Evolutionary conservation across 2,888 invertebrate species (phyloP).

Genomic region (Lepeophtheirus nordmannii): DNA sequence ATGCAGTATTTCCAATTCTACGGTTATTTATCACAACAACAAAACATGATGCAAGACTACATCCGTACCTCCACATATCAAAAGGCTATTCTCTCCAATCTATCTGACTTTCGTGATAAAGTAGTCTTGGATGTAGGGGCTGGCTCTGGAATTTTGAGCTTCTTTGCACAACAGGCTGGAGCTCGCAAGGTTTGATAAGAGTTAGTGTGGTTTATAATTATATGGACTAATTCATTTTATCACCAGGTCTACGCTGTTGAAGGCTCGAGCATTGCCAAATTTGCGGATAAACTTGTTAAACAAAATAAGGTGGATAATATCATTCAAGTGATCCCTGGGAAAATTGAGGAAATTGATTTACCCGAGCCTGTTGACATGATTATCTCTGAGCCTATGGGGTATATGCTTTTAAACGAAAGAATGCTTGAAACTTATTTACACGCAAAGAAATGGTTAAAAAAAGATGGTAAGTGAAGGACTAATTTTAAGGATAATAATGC

Average conservation of each 20-base stretch:
- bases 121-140: slow-evolving; percentile 94
- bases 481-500: not conserved
- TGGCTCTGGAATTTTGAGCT: slow-evolving; percentile 93
- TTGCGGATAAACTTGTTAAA: slow-evolving; percentile 50
- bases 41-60: slow-evolving; percentile 99
- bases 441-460: slow-evolving; percentile 92
- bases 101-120: slow-evolving; percentile 70
- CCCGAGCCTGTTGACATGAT: slow-evolving; percentile 92
- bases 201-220: too few relatives aligned
- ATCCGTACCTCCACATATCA: slow-evolving; percentile 96
- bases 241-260: slow-evolving; percentile 77
- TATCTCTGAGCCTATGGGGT: slow-evolving; percentile 99
- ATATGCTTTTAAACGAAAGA: slow-evolving; percentile 96
- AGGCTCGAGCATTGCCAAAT: slow-evolving; percentile 95
- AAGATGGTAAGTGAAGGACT: slow-evolving; percentile 41
- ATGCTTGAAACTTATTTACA: slow-evolving; percentile 98
- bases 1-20: slow-evolving; percentile 98
- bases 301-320: slow-evolving; percentile 18
- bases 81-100: slow-evolving; percentile 81
- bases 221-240: not conserved
- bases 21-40: slow-evolving; percentile 95
- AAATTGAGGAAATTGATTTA: slow-evolving; percentile 92
- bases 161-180: slow-evolving; percentile 94
- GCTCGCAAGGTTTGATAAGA: slow-evolving; percentile 55
- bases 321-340: slow-evolving; percentile 69